Evolutionary conservation across 1,140 invertebrate species (phyloP), one percentile per base, ranked within the genome.

Genomic region (Ceratosolen solmsi): DNA sequence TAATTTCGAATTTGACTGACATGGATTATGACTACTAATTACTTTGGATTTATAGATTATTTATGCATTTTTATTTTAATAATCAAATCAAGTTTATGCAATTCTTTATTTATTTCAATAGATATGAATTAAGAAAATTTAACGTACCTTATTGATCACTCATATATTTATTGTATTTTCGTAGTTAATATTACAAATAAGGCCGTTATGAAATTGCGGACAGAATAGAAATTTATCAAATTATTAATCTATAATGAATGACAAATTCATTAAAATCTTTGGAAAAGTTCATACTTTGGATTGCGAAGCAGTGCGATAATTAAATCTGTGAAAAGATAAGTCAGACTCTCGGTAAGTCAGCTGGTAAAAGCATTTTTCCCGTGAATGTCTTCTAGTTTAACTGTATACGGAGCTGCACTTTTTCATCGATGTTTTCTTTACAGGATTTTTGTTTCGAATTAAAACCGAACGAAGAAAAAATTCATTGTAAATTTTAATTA

Each of bases 181-280:
- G 9, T 38, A 11, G n/a, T 38, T 22, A 38, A 68, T 38, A n/a
- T n/a, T 0, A n/a, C 20, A 36, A n/a, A 38, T 17, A n/a, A 36
- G 60, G 30, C 25, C 15, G 20, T n/a, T 22, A 36, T 15, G 15
- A n/a, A 68, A 36, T 2, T 11, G 13, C 33, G 3, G 9, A 68
- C 38, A 68, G 15, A 68, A 8, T 7, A 68, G 30, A 0, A 38
- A 38, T 68, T 38, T 22, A 38, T 38, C n/a, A 68, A 68, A 33
- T 68, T 38, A 38, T 68, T 38, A 68, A 68, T 38, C 33, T n/a
- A 38, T 68, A 38, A 20, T 22, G 63, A 68, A 38, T 7, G 63
- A 68, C 63, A 68, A 68, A 38, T 68, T 68, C 20, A 68, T 68
- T 68, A 68, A 38, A 68, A 68, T 68, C 63, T 68, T 68, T 38